Base-by-base conservation (phyloP, 2,797 vertebrate genomes). In the Crocodylus rhombifer region DNA sequence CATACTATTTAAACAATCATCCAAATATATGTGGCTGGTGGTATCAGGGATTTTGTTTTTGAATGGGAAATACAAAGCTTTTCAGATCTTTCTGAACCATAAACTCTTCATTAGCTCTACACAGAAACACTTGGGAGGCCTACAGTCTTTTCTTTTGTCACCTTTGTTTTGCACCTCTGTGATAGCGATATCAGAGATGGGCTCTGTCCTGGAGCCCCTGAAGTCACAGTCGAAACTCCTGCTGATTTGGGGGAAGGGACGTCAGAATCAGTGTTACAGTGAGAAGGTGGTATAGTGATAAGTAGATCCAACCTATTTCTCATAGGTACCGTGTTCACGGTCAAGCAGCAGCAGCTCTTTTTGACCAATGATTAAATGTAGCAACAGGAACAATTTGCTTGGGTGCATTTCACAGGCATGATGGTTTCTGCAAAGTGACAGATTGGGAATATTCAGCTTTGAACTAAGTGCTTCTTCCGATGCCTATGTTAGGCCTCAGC, bases 341-440 rank as follows among this genome's bases (percentile, higher is more conserved):
- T 56, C 55, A 42, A 3, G 23, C n/a, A 91, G 79, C 7, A 60
- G 77, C 58, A 74, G 0, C 1, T 23, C n/a, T 42, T 65, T 65
- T 88, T 89, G 89, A 85, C 75, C 61, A 57, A 28, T 91, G 87
- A 91, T 94, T 95, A 94, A 94, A 69, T 81, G 63, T 26, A 94
- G 65, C 30, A 82, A 77, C 62, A 91, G 36, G 23, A 77, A 92
- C 87, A 88, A 55, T 28, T 87, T 87, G 88, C 86, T 67, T 51
- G 92, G 87, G 51, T 62, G 61, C 65, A 83, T 81, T 69, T 91
- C 69, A 69, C 1, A 61, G 56, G 33, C 36, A 5, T 69, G 83
- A 94, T 30, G 62, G 65, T 94, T 95, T 94, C 87, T 87, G 74
- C 51, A 92, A 93, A 80, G 10, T 33, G 88, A 94, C 62, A 63